Base-by-base conservation (phyloP, 2,888 invertebrate species). In the Sesamia inferens region DNA sequence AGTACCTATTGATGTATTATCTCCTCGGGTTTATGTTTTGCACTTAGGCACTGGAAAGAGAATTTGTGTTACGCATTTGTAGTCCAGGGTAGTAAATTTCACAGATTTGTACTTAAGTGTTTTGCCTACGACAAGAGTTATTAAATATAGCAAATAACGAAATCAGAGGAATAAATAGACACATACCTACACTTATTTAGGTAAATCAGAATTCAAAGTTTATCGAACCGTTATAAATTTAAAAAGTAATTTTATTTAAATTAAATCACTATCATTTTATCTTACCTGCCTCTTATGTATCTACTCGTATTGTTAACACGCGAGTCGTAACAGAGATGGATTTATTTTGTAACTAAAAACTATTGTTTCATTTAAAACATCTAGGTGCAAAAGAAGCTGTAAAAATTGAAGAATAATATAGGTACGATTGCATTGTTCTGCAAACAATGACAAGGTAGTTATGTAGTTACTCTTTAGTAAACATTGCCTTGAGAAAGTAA, bases 401-500 rank as follows among this genome's bases (percentile, higher is more conserved):
- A 68, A 70, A 11, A 71, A 62, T 73, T 48, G 22, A 55, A 59
- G 64, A 47, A 71, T 65, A 68, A 63, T 44, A 61, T 31, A 31
- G 31, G 31, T 3, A 64, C 39, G 24, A 71, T 51, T 8, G 39
- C 85, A 84, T 85, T 83, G 82, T 82, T 44, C 39, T 66, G 31
- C 47, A 61, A 72, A 80, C 70, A 77, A 83, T 80, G 68, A 74
- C 72, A 55, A 44, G 24, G 73, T 58, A 39, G 54, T 42, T 24
- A 31, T 31, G 31, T 31, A 70, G 31, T 44, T 69, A 42, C 16
- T 44, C 31, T 13, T 44, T 67, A 74, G 66, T 69, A 71, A 81
- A 71, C 62, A 72, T n/a, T 14, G 31, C n/a, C 71, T 48, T 81
- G 78, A 67, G 81, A 80, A 85, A 78, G 87, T 76, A 77, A 85